Evolutionary conservation across 2,888 invertebrate species (phyloP).

Genomic region (Ligdia adustata): DNA sequence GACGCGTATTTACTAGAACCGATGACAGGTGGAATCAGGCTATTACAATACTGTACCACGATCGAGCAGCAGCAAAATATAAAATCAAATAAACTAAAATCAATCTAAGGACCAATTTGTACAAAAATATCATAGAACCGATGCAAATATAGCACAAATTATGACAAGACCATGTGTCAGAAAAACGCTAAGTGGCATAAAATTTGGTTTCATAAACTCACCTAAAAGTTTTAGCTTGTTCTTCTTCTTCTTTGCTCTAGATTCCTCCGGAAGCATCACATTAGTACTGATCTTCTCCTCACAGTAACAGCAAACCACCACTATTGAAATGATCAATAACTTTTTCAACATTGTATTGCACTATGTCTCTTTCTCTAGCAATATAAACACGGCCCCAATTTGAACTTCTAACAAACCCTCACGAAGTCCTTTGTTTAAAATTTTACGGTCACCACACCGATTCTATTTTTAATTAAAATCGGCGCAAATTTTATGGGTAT

Average conservation of each 20-base stretch:
- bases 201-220: conserved; percentile 56
- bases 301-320: conserved; percentile 67
- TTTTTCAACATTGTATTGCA: conserved; percentile 53
- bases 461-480: conserved; percentile 16
- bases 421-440: not conserved
- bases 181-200: too few species aligned
- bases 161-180: too few species aligned
- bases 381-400: conserved; percentile 5
- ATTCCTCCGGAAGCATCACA: conserved; percentile 56
- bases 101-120: too few species aligned
- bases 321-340: conserved; percentile 49
- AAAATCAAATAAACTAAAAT: too few species aligned
- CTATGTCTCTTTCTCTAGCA: not conserved
- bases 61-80: too few species aligned
- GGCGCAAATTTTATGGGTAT: conserved; percentile 19
- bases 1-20: too few species aligned
- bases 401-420: not conserved
- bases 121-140: too few species aligned
- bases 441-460: not conserved
- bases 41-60: too few species aligned
- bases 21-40: too few species aligned
- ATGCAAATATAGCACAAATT: too few species aligned
- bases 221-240: conserved; percentile 60
- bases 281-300: conserved; percentile 46
- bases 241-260: conserved; percentile 72